A percentile compares a stretch with the other conserved stretches of the same genome.
Evolutionary conservation across 1,140 invertebrate genomes (phyloP).

Genomic region (Lucilia sericata): DNA sequence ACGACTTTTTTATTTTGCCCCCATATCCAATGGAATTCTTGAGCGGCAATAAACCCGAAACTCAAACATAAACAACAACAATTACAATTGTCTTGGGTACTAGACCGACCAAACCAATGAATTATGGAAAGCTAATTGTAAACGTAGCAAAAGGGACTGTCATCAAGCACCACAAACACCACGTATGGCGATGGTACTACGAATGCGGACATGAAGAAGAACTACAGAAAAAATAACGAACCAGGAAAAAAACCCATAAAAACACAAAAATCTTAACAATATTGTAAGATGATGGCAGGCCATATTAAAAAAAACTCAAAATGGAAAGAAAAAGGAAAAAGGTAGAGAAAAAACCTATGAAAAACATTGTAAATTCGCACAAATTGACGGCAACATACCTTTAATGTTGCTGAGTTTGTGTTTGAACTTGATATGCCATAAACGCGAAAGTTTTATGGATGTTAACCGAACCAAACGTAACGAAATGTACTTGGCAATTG

Average conservation of each 20-base stretch:
- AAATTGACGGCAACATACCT: constrained; percentile 41
- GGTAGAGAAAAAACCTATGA: constrained; percentile 13
- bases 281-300: constrained; percentile 4
- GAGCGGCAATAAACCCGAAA: neutral
- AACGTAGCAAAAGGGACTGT: constrained; percentile 21
- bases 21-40: neutral
- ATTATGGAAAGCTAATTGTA: constrained; percentile 28
- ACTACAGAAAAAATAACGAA: constrained; percentile 1
- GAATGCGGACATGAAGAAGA: neutral
- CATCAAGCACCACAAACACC: neutral
- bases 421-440: constrained; percentile 42
- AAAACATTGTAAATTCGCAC: constrained; percentile 42
- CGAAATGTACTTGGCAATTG: constrained; percentile 13
- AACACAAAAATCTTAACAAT: constrained; percentile 35
- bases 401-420: constrained; percentile 31
- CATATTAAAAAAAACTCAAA: constrained; percentile 21
- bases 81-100: neutral
- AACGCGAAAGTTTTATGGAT: constrained; percentile 26
- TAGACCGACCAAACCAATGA: constrained; percentile 27
- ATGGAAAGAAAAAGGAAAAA: neutral
- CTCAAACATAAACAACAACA: neutral
- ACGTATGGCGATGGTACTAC: neutral
- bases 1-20: neutral
- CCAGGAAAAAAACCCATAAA: neutral
- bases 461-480: neutral